Base-by-base conservation (phyloP, 1,140 invertebrate genomes). In the Papilio aristodemus region DNA sequence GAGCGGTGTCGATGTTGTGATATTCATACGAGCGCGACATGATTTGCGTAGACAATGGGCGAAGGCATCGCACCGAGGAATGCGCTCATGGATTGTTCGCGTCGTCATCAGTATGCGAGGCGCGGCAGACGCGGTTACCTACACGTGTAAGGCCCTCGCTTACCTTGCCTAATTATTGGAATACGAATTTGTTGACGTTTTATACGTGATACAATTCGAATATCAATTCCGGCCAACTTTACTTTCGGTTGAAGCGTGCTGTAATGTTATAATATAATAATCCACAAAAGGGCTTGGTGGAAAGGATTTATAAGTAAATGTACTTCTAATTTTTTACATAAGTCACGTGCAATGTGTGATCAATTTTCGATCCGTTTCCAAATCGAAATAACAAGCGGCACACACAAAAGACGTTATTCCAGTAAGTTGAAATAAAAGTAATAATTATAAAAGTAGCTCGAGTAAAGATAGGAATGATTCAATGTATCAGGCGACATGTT, bases 121-220 rank as follows among this genome's bases (percentile, higher is more conserved):
- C 88, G 83, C 82, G 83, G 38, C 70, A 60, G 59, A 41, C 72
- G 73, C 78, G 80, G 79, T 79, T 81, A 81, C 84, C 80, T 76
- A 89, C 86, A 89, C 83, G 78, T 88, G 88, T 90, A 82, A 70
- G 17, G 67, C 77, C 77, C 69, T 71, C 75, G 70, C 73, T 79
- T 86, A 79, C 80, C 81, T 86, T 83, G 76, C 74, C 74, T 81
- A 86, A 87, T 86, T 83, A 87, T 82, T 79, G 67, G 66, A 79
- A 81, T 82, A 78, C 75, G 71, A 74, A 79, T 78, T 66, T 74
- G 80, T 81, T 79, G 71, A 79, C 76, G 70, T 54, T 66, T 46
- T 25, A 72, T 77, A 84, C 76, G 75, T 80, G 77, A 80, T 71
- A 43, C 14, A 41, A 64, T 64, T 27, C 22, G 36, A 75, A 69